These are phyloP conservation scores for Torymus aiolomorphi DNA, from an alignment of 2,888 invertebrate species.

Conservation along the genomic window DNA sequence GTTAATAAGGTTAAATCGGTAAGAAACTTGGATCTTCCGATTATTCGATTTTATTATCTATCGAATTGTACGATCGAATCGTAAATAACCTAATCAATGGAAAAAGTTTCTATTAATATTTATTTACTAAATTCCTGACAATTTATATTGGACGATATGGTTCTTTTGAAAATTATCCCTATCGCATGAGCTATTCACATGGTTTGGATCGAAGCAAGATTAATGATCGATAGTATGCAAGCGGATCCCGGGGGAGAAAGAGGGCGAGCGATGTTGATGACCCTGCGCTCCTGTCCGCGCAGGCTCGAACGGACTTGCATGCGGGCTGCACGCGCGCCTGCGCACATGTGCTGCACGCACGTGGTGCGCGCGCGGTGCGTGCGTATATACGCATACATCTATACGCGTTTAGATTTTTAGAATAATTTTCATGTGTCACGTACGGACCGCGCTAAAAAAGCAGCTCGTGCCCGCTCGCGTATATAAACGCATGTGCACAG, in stretches of 20 bases:
- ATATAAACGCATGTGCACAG: constrained; percentile 29
- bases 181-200: not conserved
- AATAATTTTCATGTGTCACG: constrained; percentile 26
- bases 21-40: no score
- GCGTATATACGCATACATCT: not conserved
- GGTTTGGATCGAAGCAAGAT: not conserved
- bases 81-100: no score
- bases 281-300: not conserved
- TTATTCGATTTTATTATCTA: no score
- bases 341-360: constrained; percentile 17
- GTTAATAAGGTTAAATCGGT: no score
- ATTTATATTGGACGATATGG: no score
- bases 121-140: no score
- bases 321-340: not conserved
- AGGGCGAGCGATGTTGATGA: not conserved
- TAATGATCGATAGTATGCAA: constrained; percentile 1
- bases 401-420: constrained; percentile 31
- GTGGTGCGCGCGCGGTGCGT: not conserved
- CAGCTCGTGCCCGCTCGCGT: not conserved
- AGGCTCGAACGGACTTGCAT: not conserved
- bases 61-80: no score
- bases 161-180: no score
- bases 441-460: not conserved
- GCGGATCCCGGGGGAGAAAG: not conserved
- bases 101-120: no score